These are phyloP conservation scores for Prolemur simus DNA, from an alignment of 2,113 vertebrate genomes.

Conservation along the genomic window DNA sequence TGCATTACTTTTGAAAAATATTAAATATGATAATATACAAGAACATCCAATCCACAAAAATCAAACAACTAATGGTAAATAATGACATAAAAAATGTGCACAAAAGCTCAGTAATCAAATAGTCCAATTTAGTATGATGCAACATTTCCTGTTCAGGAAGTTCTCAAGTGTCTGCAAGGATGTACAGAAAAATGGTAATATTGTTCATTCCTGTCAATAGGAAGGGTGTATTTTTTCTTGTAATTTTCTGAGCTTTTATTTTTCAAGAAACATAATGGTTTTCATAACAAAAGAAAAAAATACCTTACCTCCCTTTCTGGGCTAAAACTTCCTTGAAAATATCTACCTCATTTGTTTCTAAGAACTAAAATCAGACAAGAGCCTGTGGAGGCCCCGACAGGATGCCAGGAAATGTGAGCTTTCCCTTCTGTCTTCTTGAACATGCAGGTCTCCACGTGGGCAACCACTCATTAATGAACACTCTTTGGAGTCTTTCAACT, in stretches of 20 bases:
- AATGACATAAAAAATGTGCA: background rate
- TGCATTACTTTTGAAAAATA: background rate
- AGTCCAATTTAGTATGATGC: background rate
- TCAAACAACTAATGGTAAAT: background rate
- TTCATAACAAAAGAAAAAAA: background rate
- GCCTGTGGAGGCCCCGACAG: background rate
- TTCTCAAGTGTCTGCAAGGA: background rate
- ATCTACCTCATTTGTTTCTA: background rate
- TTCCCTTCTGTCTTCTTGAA: fast-evolving
- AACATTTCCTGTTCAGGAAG: background rate
- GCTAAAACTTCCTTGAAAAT: background rate
- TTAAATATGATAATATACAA: background rate
- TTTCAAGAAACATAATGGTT: background rate
- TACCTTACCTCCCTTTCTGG: background rate
- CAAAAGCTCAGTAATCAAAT: no score
- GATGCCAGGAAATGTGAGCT: fast-evolving
- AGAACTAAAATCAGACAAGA: background rate
- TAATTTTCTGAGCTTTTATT: background rate
- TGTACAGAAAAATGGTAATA: background rate
- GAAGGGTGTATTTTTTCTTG: background rate
- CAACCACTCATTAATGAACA: no score
- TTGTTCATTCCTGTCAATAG: background rate
- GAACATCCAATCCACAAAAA: background rate
- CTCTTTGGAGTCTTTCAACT: no score
- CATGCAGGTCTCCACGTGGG: fast-evolving